Evolutionary conservation across 2,797 vertebrate genomes (phyloP), one percentile per base, ranked within the genome.

Genomic region (Lates japonicus): DNA sequence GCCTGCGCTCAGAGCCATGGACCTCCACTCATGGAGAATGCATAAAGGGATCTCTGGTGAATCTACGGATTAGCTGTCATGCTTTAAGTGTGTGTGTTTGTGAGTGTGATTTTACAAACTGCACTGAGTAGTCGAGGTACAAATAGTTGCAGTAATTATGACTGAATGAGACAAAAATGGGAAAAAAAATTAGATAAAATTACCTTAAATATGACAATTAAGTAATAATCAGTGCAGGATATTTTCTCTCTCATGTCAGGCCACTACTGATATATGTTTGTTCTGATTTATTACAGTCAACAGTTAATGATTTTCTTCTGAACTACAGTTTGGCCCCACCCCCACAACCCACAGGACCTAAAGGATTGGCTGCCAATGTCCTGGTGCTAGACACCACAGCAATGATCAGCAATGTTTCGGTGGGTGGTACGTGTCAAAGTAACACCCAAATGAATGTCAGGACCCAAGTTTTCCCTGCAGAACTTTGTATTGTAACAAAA

Each of bases 11-110:
- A 57, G 75, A 80, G 69, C 85, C 5, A 74, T 51, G 72, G 83
- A 82, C 76, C 83, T 84, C 67, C 88, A 80, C 91, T 92, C 90
- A 91, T 90, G 86, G 85, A 90, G 92, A 94, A 93, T 93, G 87
- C 89, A 92, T 89, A 87, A 91, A 87, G 81, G 82, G 79, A 79
- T 89, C 87, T 90, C 79, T 81, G 70, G 84, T 74, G 84, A 75
- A 77, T 88, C 84, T 74, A 68, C 11, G 93, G 90, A 93, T 92
- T 92, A 91, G 75, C 71, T 82, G 63, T 80, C 71, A 39, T 42
- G 63, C 60, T 81, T 35, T 22, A 70, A 70, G 66, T 51, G 69
- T 78, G 67, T 64, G 14, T 71, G 54, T 66, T 9, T 67, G 6
- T 41, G 35, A 67, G 69, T 85, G 44, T 44, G 31, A 58, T 51